Base-by-base conservation (phyloP, 2,797 vertebrate species). In the Eospalax fontanierii region DNA sequence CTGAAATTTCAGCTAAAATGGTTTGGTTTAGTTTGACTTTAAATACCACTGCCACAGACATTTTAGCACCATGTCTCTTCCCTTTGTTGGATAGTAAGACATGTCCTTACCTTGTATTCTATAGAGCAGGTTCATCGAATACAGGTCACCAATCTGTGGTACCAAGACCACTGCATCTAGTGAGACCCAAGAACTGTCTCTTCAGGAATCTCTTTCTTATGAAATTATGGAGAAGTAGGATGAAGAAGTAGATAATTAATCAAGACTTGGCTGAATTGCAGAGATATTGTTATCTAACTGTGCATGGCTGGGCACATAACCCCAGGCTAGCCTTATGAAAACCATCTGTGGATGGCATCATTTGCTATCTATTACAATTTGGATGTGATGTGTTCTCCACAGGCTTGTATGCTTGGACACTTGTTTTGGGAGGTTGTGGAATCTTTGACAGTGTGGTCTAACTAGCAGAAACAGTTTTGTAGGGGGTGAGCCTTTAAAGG, bases 1-100 rank as follows among this genome's bases (percentile, higher is more conserved):
- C 80, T 89, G 43, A 78, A 91, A 87, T 81, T 87, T 92, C 70
- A 89, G 66, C 66, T 71, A 83, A 79, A 92, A 46, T 90, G 73
- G 28, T 46, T 91, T 73, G 85, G 65, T 89, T 6, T 0, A 33
- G 19, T 91, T 61, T 33, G 63, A 89, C 50, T 71, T 30, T 19
- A 71, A 89, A 78, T 30, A 35, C 16, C 2, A 0, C 6, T 30
- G 38, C 81, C 22, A 22, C 24, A 90, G 57, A 71, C 68, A 4
- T 57, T 50, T 79, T 63, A 63, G 65, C 14, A 6, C 26, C 33
- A 28, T 1, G 65, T 28, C 30, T 30, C 33, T n/a, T 68, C 70
- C 21, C 74, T 54, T 61, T 46, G 12, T 61, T 61, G 19, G 1
- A 0, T 2, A 57, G 46, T 10, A 50, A 65, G 46, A n/a, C 4